phyloP scores from a whole-genome alignment of 2,888 invertebrate genomes.

The Ligdia adustata region DNA sequence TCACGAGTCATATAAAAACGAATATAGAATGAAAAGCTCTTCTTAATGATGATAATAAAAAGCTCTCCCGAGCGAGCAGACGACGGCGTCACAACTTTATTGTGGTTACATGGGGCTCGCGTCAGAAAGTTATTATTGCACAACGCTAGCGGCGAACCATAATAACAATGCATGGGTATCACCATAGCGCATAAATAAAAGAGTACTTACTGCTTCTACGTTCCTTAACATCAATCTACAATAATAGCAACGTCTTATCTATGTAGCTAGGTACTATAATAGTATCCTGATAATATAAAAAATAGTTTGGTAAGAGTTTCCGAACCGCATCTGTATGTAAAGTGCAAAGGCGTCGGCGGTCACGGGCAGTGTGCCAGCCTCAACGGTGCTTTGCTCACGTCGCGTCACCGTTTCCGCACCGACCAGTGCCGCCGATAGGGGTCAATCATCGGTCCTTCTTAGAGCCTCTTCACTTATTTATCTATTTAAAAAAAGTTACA shows the following conservation, averaged over 20 bases:
- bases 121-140: conserved; percentile 38
- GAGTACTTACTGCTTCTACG: conserved; percentile 8
- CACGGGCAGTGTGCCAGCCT: conserved; percentile 74
- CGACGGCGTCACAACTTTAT: conserved; percentile 43
- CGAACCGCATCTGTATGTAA: conserved; percentile 31
- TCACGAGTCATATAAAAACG: conserved; percentile 34
- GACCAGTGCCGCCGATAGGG: conserved; percentile 19
- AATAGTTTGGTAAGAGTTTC: background rate
- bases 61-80: conserved; percentile 32
- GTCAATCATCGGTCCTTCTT: conserved; percentile 18
- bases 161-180: conserved; percentile 26
- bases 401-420: conserved; percentile 54
- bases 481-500: no score
- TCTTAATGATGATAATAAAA: conserved; percentile 42
- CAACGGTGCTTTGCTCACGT: conserved; percentile 47
- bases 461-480: background rate
- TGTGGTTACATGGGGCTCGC: conserved; percentile 39
- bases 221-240: no score
- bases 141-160: conserved; percentile 26
- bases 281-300: background rate
- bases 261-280: background rate
- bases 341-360: conserved; percentile 51
- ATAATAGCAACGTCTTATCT: no score
- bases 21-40: conserved; percentile 37
- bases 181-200: conserved; percentile 16